phyloP scores from a whole-genome alignment of 2,113 vertebrate genomes.

The Misgurnus mizolepis region DNA sequence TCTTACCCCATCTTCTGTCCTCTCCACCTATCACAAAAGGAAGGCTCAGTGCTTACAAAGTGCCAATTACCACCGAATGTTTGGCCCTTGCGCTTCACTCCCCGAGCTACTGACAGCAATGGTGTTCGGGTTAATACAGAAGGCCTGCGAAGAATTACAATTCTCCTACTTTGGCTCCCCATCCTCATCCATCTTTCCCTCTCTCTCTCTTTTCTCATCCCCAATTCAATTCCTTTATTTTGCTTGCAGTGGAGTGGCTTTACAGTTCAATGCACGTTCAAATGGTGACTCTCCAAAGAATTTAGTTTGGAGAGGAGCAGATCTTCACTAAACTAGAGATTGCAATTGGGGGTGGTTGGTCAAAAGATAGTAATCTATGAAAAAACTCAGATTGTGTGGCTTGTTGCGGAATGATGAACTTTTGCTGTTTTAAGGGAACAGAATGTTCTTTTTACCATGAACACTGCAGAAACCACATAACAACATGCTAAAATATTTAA shows the following conservation, averaged over 20 bases:
- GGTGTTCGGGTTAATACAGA: constrained; percentile 86
- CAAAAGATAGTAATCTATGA: neutral
- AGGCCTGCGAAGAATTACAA: constrained; percentile 82
- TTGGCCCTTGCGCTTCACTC: constrained; percentile 80
- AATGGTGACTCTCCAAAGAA: constrained; percentile 83
- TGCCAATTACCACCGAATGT: constrained; percentile 83
- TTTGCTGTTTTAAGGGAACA: too few species aligned
- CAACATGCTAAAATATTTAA: too few species aligned
- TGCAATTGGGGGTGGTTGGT: constrained; percentile 44
- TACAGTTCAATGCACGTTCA: constrained; percentile 85
- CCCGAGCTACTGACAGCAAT: constrained; percentile 79
- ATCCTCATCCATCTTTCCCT: constrained; percentile 57
- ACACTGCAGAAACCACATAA: too few species aligned
- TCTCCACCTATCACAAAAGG: constrained; percentile 71
- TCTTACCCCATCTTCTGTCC: constrained; percentile 46
- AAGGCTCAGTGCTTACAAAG: constrained; percentile 78
- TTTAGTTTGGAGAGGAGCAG: constrained; percentile 72
- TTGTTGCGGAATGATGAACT: neutral
- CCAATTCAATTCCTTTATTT: constrained; percentile 76
- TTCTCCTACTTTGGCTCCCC: constrained; percentile 71
- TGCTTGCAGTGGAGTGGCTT: constrained; percentile 80
- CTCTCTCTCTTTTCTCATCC: constrained; percentile 36
- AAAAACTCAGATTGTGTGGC: neutral
- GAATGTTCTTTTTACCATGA: too few species aligned
- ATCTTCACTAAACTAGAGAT: constrained; percentile 58